Evolutionary conservation across 2,888 invertebrate genomes (phyloP).

Genomic region (Agrochola lota): DNA sequence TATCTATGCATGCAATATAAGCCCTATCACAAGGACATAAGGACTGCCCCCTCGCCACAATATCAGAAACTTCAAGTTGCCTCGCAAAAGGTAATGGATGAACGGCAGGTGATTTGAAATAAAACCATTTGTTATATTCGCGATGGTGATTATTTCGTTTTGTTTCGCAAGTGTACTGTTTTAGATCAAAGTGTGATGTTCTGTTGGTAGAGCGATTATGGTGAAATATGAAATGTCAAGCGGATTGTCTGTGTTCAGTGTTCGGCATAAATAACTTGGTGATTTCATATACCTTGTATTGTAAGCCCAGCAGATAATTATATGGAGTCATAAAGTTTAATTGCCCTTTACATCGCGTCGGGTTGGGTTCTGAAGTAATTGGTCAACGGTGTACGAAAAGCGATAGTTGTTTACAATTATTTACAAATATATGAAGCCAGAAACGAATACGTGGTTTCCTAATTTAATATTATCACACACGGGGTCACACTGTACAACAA

Average conservation of each 20-base stretch:
- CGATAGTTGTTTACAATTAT: slow-evolving; percentile 17
- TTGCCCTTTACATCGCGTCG: neutral
- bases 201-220: slow-evolving; percentile 49
- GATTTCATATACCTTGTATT: slow-evolving; percentile 35
- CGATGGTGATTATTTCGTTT: slow-evolving; percentile 65
- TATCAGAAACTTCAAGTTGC: slow-evolving; percentile 33
- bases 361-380: slow-evolving; percentile 18
- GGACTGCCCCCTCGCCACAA: slow-evolving; percentile 29
- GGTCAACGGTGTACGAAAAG: neutral
- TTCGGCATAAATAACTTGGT: slow-evolving; percentile 45
- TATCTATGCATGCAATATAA: slow-evolving; percentile 55
- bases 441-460: slow-evolving; percentile 12
- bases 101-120: slow-evolving; percentile 75
- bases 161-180: slow-evolving; percentile 66
- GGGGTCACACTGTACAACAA: neutral
- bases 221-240: slow-evolving; percentile 70
- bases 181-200: slow-evolving; percentile 71
- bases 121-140: slow-evolving; percentile 74
- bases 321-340: slow-evolving; percentile 24
- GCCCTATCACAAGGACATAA: slow-evolving; percentile 58
- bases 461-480: slow-evolving; percentile 10
- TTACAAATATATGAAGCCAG: neutral
- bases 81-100: slow-evolving; percentile 71
- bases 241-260: slow-evolving; percentile 35
- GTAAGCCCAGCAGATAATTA: slow-evolving; percentile 36